phyloP scores from a whole-genome alignment of 2,797 vertebrate species.

The Potorous gilbertii region DNA sequence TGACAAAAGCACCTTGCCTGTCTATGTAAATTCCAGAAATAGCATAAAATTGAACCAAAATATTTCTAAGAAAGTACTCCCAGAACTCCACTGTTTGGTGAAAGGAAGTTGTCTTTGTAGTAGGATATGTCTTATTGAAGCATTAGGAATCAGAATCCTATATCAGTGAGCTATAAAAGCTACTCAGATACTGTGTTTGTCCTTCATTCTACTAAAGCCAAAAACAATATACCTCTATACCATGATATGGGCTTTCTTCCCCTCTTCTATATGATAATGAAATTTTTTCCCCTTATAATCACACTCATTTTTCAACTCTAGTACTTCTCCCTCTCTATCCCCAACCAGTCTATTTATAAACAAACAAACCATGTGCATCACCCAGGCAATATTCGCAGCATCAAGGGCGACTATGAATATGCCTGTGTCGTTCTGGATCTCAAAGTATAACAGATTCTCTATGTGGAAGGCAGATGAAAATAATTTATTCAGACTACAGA shows the following conservation, averaged over 20 bases:
- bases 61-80: constrained; percentile 34
- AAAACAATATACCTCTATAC: constrained; percentile 57
- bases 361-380: neutral
- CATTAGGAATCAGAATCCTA: constrained; percentile 27
- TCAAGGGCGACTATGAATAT: too few species aligned
- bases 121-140: constrained; percentile 18
- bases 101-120: constrained; percentile 50
- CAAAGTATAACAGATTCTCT: too few species aligned
- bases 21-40: constrained; percentile 54
- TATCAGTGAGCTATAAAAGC: constrained; percentile 58
- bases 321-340: neutral
- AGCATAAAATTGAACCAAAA: constrained; percentile 46
- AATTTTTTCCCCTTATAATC: constrained; percentile 21
- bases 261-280: constrained; percentile 56
- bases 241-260: neutral
- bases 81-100: constrained; percentile 21
- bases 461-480: too few species aligned
- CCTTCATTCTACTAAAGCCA: neutral
- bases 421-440: too few species aligned
- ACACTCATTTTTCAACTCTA: neutral
- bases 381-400: too few species aligned
- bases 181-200: neutral
- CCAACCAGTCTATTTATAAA: neutral
- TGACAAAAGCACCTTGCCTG: constrained; percentile 32
- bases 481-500: too few species aligned